Conservation (phyloP, 2,888 invertebrate genomes). For the Nemotelus pantherinus region DNA sequence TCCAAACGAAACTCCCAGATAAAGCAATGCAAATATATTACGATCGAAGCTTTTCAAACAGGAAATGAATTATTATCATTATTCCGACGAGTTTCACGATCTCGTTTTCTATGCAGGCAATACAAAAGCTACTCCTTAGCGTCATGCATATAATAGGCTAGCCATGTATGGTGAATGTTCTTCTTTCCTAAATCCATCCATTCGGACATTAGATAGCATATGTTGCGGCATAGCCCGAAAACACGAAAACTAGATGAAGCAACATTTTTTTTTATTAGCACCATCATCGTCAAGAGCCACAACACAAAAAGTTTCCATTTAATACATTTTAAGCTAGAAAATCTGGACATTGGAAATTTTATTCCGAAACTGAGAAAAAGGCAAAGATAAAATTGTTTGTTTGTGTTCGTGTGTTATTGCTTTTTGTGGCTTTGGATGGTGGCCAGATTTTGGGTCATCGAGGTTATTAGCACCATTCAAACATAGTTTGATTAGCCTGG, state of each 20-base stretch:
- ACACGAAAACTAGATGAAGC: constrained; percentile 9
- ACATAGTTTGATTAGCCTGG: background rate
- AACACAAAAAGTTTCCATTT: background rate
- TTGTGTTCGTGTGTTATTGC: background rate
- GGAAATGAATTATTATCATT: no score
- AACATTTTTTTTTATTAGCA: background rate
- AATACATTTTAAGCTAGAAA: background rate
- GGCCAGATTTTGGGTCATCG: background rate
- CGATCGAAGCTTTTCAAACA: no score
- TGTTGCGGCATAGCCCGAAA: background rate
- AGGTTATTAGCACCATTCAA: constrained; percentile 10
- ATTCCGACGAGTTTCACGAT: no score
- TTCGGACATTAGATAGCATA: background rate
- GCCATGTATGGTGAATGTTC: background rate
- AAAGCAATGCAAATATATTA: no score
- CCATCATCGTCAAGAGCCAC: background rate
- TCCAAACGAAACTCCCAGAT: no score
- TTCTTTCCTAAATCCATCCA: background rate
- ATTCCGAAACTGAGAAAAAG: background rate
- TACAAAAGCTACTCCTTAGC: background rate
- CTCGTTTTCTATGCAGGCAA: background rate
- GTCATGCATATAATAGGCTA: background rate
- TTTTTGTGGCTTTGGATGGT: background rate
- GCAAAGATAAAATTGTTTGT: background rate
- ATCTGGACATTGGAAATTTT: constrained; percentile 14